These are phyloP conservation scores for Sceloporus undulatus DNA, from an alignment of 2,113 vertebrate genomes.

Conservation along the genomic window DNA sequence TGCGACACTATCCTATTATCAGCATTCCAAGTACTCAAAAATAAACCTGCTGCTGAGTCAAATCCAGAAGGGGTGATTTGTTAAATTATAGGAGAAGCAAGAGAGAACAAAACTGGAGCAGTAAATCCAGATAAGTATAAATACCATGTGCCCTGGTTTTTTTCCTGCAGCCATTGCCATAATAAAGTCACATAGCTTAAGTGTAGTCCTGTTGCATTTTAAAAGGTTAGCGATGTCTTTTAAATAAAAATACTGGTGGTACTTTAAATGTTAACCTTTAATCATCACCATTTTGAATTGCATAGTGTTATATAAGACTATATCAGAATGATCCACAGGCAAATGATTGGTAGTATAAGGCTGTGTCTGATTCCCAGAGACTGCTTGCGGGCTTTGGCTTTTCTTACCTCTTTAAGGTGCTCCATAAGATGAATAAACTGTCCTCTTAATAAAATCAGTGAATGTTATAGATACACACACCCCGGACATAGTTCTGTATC, in stretches of 20 bases:
- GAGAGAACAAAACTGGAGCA: slow-evolving; percentile 52
- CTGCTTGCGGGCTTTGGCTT: too few relatives aligned
- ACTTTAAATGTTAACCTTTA: neutral
- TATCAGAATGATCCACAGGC: neutral
- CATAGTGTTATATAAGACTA: neutral
- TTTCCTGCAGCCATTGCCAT: slow-evolving; percentile 30
- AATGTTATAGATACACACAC: slow-evolving; percentile 26
- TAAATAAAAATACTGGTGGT: neutral
- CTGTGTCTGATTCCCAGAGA: neutral
- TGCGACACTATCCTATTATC: slow-evolving; percentile 47
- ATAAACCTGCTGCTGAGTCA: slow-evolving; percentile 56
- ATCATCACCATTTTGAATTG: neutral
- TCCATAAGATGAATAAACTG: slow-evolving; percentile 38
- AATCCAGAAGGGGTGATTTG: slow-evolving; percentile 53
- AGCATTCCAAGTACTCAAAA: slow-evolving; percentile 43
- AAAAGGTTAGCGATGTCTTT: slow-evolving; percentile 9
- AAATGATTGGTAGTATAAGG: neutral
- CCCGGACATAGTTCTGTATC: slow-evolving; percentile 30
- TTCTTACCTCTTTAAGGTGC: neutral
- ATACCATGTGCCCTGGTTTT: slow-evolving; percentile 1
- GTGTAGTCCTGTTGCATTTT: slow-evolving; percentile 18
- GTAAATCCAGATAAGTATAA: slow-evolving; percentile 45
- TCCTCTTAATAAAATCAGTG: slow-evolving; percentile 31
- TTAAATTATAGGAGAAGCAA: slow-evolving; percentile 58
- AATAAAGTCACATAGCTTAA: slow-evolving; percentile 27